Percentiles rank a stretch among this genome's conserved stretches.
Evolutionary conservation across 2,888 invertebrate species (phyloP).

Genomic region (Philereme vetulata): DNA sequence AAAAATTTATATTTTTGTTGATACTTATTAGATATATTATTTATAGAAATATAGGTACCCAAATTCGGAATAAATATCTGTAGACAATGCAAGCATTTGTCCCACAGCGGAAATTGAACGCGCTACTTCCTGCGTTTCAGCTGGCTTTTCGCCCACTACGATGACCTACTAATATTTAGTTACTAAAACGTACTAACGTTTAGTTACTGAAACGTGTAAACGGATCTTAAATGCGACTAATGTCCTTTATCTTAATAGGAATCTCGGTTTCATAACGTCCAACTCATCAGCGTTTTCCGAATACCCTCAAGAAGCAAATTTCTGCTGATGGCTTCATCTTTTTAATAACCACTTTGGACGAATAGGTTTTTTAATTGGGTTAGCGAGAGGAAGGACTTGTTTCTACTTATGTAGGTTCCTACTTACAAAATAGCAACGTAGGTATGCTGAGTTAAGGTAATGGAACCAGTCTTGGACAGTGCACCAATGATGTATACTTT

Average conservation of each 20-base stretch:
- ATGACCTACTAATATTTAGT: too few species aligned
- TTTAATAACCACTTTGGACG: conserved; percentile 64
- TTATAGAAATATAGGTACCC: too few species aligned
- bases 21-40: too few species aligned
- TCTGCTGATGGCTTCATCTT: conserved; percentile 69
- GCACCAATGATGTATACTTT: too few species aligned
- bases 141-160: too few species aligned
- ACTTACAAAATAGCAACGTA: neutral
- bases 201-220: conserved; percentile 41
- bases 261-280: conserved; percentile 78
- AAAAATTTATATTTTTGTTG: too few species aligned
- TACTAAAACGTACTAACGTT: too few species aligned
- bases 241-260: conserved; percentile 80
- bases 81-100: too few species aligned
- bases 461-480: too few species aligned
- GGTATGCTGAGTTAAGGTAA: neutral
- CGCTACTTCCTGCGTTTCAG: too few species aligned
- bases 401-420: neutral
- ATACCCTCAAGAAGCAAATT: conserved; percentile 52
- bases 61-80: too few species aligned
- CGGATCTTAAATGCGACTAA: conserved; percentile 68
- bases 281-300: conserved; percentile 79
- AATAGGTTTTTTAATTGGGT: conserved; percentile 53
- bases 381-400: conserved; percentile 16
- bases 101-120: too few species aligned